Conservation (phyloP, 2,888 invertebrate genomes). For the Zelleria hepariella region DNA sequence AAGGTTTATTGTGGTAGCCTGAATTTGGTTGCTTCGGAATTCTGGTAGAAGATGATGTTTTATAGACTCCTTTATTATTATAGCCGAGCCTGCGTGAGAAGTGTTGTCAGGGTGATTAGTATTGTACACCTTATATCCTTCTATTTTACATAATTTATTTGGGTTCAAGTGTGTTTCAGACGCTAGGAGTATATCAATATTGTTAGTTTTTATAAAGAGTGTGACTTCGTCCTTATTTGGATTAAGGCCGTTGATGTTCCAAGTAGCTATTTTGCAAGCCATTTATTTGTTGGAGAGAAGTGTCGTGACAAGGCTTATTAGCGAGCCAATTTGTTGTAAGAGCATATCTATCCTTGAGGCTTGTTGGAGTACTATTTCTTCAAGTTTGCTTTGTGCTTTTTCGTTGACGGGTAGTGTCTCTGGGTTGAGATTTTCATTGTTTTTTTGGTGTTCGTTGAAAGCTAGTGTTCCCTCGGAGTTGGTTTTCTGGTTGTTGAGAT, state of each 20-base stretch:
- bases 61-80: conserved; percentile 6
- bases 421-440: too few species aligned
- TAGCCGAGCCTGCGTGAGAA: conserved; percentile 11
- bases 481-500: too few species aligned
- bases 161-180: not conserved
- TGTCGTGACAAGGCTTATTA: conserved; percentile 13
- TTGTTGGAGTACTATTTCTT: conserved; percentile 13
- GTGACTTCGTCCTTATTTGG: conserved; percentile 15
- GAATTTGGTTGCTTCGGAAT: conserved; percentile 1
- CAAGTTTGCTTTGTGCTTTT: too few species aligned
- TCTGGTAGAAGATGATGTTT: conserved; percentile 6
- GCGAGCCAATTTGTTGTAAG: conserved; percentile 14
- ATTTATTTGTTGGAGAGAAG: conserved; percentile 10
- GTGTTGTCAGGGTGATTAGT: conserved; percentile 10
- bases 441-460: too few species aligned
- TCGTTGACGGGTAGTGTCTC: too few species aligned
- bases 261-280: conserved; percentile 12
- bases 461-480: too few species aligned
- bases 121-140: conserved; percentile 1
- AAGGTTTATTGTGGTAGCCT: conserved; percentile 7
- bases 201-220: conserved; percentile 5
- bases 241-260: conserved; percentile 17
- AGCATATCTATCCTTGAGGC: conserved; percentile 15
- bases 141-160: conserved; percentile 8
- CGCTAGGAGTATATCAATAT: conserved; percentile 6